Evolutionary conservation across 2,888 invertebrate species (phyloP).

Genomic region (Pollenia labialis): DNA sequence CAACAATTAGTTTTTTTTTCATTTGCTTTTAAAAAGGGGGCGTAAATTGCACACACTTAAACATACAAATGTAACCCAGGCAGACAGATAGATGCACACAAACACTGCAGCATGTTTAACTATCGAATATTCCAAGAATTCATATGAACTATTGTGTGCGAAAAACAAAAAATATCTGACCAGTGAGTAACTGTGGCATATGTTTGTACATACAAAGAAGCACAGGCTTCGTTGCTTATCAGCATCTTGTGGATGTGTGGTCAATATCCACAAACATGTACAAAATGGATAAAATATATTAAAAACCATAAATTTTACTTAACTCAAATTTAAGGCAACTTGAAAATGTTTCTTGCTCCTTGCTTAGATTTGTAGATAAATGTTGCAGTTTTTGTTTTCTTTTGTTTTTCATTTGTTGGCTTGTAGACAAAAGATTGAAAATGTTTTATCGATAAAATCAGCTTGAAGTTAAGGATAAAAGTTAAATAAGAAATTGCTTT

Average conservation of each 20-base stretch:
- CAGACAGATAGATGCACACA: conserved; percentile 2
- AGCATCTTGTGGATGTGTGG: conserved; percentile 66
- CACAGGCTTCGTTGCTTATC: conserved; percentile 64
- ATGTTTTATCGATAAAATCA: conserved; percentile 42
- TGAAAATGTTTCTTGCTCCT: conserved; percentile 36
- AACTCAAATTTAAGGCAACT: conserved; percentile 52
- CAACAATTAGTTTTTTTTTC: conserved; percentile 63
- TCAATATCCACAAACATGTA: background rate
- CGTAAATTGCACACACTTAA: conserved; percentile 48
- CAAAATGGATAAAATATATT: conserved; percentile 63
- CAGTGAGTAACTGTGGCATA: conserved; percentile 54
- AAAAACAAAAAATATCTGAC: conserved; percentile 30
- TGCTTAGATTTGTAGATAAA: conserved; percentile 48
- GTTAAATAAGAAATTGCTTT: conserved; percentile 36
- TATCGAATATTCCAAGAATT: conserved; percentile 5
- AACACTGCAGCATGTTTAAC: conserved; percentile 31
- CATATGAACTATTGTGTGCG: conserved; percentile 52
- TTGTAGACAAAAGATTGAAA: conserved; percentile 35
- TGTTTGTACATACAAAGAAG: conserved; percentile 46
- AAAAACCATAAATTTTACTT: conserved; percentile 71
- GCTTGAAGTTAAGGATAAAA: conserved; percentile 36
- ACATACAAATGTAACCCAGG: background rate
- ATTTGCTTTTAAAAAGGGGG: conserved; percentile 56
- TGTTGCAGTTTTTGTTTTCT: conserved; percentile 13
- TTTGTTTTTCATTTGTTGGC: background rate